phyloP scores from a whole-genome alignment of 64 coral and sea anemone genomes.

The Stylophora pistillata region DNA sequence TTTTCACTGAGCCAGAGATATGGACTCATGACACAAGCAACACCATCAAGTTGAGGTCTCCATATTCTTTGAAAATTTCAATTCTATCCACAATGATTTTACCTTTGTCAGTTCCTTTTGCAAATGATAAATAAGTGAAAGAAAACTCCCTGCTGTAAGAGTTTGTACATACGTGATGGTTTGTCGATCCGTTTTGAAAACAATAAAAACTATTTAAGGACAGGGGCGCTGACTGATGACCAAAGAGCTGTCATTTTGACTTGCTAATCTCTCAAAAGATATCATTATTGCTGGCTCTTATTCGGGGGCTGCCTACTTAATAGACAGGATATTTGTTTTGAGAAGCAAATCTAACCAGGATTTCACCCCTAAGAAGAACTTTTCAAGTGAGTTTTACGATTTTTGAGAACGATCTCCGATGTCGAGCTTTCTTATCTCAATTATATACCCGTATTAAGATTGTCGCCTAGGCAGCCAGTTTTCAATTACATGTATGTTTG shows the following conservation, averaged over 20 bases:
- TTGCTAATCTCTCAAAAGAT: neutral
- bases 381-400: constrained; percentile 25
- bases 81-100: neutral
- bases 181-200: neutral
- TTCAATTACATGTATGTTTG: constrained; percentile 34
- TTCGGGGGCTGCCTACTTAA: neutral
- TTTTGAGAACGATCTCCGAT: neutral
- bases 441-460: constrained; percentile 1
- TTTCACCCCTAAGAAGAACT: neutral
- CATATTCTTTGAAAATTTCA: neutral
- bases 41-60: neutral
- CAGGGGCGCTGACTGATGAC: neutral
- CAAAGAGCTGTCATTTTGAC: constrained; percentile 12
- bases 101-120: neutral
- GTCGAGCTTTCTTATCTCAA: constrained; percentile 23
- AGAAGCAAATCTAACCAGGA: neutral
- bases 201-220: constrained; percentile 8
- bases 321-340: neutral
- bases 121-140: neutral
- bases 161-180: constrained; percentile 7
- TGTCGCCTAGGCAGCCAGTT: constrained; percentile 8
- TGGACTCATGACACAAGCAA: neutral
- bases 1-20: neutral
- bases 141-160: neutral
- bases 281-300: constrained; percentile 20